These are phyloP conservation scores for Trissonchulus latispiculum DNA, from an alignment of 2,888 invertebrate species.

Conservation along the genomic window DNA sequence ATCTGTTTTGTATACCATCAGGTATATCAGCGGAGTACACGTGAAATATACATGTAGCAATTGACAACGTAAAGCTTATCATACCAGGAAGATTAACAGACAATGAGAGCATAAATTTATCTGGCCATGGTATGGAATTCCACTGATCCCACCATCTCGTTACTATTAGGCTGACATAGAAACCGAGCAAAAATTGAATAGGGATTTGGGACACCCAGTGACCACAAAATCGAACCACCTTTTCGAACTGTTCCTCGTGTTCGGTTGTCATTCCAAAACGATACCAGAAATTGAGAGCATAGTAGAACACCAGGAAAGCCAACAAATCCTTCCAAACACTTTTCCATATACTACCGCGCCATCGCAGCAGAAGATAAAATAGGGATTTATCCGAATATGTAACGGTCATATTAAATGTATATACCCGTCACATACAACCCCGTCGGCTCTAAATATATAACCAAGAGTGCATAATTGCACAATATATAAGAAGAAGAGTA, in stretches of 20 bases:
- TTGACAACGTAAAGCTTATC: too few species aligned
- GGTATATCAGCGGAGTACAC: too few species aligned
- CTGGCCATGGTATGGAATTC: conserved; percentile 74
- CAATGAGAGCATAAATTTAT: conserved; percentile 47
- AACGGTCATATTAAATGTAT: not conserved
- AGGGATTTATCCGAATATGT: not conserved
- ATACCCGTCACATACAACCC: too few species aligned
- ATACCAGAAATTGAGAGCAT: conserved; percentile 38
- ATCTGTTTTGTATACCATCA: too few species aligned
- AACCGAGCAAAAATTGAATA: conserved; percentile 80
- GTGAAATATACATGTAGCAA: too few species aligned
- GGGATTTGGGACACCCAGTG: conserved; percentile 77
- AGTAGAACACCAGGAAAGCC: conserved; percentile 36
- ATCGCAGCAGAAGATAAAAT: conserved; percentile 29
- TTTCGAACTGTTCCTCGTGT: conserved; percentile 57
- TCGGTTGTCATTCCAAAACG: conserved; percentile 32
- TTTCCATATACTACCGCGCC: conserved; percentile 45
- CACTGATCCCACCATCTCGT: conserved; percentile 85
- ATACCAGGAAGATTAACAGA: not conserved
- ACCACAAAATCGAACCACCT: conserved; percentile 70
- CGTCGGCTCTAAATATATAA: too few species aligned
- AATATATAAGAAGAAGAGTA: too few species aligned
- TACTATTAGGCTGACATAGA: conserved; percentile 85
- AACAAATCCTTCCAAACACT: conserved; percentile 42
- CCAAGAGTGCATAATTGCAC: too few species aligned